Conservation (phyloP, 2,113 vertebrate genomes). For the Anoura caudifer region DNA sequence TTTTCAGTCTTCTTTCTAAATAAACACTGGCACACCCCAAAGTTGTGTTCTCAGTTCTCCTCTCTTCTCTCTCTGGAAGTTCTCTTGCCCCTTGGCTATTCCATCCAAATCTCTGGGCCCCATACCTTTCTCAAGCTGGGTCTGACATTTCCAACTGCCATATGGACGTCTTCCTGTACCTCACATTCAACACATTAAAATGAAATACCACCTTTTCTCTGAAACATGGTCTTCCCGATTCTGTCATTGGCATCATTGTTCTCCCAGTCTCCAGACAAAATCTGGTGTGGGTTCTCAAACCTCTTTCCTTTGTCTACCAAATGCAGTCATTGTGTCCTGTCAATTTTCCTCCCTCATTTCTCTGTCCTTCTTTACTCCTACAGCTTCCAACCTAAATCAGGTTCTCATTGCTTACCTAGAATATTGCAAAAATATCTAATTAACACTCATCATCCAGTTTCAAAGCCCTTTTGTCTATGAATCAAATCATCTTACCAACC, state of each 20-base stretch:
- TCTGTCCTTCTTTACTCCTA: not conserved
- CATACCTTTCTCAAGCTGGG: not conserved
- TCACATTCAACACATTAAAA: not conserved
- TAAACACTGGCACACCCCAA: not conserved
- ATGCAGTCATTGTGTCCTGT: not conserved
- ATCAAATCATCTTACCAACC: not conserved
- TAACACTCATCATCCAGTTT: not conserved
- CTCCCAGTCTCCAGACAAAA: not conserved
- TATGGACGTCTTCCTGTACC: not conserved
- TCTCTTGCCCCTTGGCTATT: not conserved
- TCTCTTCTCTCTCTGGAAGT: not conserved
- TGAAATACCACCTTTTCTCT: slow-evolving; percentile 21
- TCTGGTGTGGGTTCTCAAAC: not conserved
- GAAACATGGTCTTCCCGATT: not conserved
- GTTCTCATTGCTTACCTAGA: not conserved
- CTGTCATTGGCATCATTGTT: not conserved
- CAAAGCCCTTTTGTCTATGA: slow-evolving; percentile 10
- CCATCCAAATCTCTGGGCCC: not conserved
- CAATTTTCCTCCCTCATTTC: not conserved
- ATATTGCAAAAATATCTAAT: slow-evolving; percentile 3
- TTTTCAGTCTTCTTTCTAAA: not conserved
- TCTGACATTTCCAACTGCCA: not conserved
- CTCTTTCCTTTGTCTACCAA: slow-evolving; percentile 2
- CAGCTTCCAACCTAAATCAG: not conserved
- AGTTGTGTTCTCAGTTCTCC: not conserved